Percentiles rank a stretch among this genome's conserved stretches.
These are phyloP conservation scores for Ptychadena robeensis DNA, from an alignment of 2,797 vertebrate species.

Conservation along the genomic window DNA sequence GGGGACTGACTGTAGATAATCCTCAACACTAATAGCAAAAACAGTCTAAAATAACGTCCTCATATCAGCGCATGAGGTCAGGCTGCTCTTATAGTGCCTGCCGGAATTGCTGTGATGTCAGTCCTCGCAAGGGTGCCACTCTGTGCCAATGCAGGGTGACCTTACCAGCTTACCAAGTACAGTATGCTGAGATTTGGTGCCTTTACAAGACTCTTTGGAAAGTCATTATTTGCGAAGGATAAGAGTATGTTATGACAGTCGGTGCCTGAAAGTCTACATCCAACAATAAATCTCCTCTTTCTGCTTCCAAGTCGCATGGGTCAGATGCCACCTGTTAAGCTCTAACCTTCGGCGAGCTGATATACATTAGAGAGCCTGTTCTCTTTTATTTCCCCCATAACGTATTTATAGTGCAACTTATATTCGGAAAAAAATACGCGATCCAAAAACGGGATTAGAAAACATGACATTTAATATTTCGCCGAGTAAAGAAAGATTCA, in stretches of 20 bases:
- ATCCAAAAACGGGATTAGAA: constrained; percentile 30
- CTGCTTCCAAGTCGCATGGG: constrained; percentile 64
- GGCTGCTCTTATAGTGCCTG: constrained; percentile 41
- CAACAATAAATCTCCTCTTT: constrained; percentile 63
- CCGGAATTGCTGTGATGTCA: constrained; percentile 37
- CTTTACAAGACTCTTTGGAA: constrained; percentile 57
- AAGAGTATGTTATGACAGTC: constrained; percentile 58
- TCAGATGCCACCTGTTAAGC: constrained; percentile 68
- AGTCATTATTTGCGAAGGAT: constrained; percentile 59
- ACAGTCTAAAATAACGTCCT: constrained; percentile 45
- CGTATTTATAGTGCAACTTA: constrained; percentile 58
- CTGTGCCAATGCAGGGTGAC: constrained; percentile 37
- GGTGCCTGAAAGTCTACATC: constrained; percentile 60
- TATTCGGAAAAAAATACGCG: constrained; percentile 44
- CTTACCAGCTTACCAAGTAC: constrained; percentile 50
- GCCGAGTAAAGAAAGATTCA: constrained; percentile 13
- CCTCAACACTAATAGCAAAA: constrained; percentile 55
- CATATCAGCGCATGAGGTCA: constrained; percentile 54
- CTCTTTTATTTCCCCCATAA: constrained; percentile 46
- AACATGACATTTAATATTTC: constrained; percentile 48
- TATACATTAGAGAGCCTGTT: constrained; percentile 57
- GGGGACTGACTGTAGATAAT: constrained; percentile 46
- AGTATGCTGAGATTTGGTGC: constrained; percentile 53
- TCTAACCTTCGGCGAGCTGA: constrained; percentile 63
- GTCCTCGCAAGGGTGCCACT: background rate